Evolutionary conservation across 2,888 invertebrate genomes (phyloP).

Genomic region (Eledone cirrhosa): DNA sequence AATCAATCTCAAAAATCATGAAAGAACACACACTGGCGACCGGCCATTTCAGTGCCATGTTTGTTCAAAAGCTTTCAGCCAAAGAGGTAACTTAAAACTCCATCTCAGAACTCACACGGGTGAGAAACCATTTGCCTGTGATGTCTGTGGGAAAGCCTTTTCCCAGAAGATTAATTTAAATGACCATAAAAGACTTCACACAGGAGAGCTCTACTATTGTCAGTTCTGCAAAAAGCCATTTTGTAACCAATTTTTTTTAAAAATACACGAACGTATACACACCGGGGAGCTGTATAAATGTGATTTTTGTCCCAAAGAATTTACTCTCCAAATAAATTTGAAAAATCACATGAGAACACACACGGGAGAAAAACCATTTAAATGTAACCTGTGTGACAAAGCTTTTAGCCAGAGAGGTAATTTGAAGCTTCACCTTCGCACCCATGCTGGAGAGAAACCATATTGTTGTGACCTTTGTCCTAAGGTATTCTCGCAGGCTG

Average conservation of each 20-base stretch:
- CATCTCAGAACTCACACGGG: neutral
- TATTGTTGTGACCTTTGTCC: conserved; percentile 21
- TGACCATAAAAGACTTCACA: conserved; percentile 16
- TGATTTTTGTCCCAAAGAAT: conserved; percentile 13
- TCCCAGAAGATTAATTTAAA: conserved; percentile 26
- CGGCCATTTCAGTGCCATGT: conserved; percentile 17
- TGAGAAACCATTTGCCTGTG: conserved; percentile 21
- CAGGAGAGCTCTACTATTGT: conserved; percentile 18
- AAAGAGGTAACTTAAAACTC: conserved; percentile 3
- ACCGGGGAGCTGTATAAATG: conserved; percentile 21
- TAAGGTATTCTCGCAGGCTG: conserved; percentile 18
- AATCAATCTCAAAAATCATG: conserved; percentile 12
- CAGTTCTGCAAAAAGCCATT: conserved; percentile 22
- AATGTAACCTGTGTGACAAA: conserved; percentile 13
- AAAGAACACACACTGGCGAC: conserved; percentile 9
- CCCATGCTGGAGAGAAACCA: conserved; percentile 19
- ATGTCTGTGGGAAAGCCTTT: conserved; percentile 12
- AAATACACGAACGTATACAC: conserved; percentile 9
- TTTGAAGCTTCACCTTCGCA: conserved; percentile 21
- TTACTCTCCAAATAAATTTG: conserved; percentile 18
- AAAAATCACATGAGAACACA: conserved; percentile 18
- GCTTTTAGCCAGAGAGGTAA: conserved; percentile 18
- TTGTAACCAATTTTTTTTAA: conserved; percentile 22
- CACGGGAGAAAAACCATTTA: conserved; percentile 9
- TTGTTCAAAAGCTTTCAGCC: conserved; percentile 25